These are phyloP conservation scores for Pristionchus entomophagus DNA, from an alignment of 2,888 invertebrate species.

Conservation along the genomic window DNA sequence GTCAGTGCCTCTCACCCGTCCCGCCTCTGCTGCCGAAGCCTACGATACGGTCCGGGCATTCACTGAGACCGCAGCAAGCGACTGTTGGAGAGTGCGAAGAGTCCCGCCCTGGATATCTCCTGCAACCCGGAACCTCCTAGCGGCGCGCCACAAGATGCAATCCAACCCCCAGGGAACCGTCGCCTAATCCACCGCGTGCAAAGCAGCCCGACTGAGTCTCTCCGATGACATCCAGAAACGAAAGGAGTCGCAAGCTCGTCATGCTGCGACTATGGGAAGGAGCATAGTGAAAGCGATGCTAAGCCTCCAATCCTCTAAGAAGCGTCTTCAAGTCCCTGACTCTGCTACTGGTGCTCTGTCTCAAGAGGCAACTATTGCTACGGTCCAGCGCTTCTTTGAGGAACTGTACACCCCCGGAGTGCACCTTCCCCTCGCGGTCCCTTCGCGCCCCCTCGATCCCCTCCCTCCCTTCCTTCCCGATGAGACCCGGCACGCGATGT, in stretches of 20 bases:
- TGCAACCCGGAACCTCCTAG: background rate
- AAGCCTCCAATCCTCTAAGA: background rate
- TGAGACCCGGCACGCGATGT: background rate
- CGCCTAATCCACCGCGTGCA: background rate
- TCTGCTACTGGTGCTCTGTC: constrained; percentile 10
- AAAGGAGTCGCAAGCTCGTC: background rate
- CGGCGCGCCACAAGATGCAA: background rate
- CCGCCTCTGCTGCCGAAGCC: background rate
- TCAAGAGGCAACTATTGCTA: background rate
- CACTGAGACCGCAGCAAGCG: background rate
- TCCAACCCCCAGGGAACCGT: background rate
- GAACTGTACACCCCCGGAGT: background rate
- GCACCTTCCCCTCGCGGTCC: background rate
- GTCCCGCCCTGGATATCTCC: background rate
- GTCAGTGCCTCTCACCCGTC: background rate
- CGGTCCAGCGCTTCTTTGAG: background rate
- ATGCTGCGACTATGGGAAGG: background rate
- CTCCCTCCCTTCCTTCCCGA: constrained; percentile 3
- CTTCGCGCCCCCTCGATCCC: background rate
- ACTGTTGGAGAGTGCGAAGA: background rate
- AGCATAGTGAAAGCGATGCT: background rate
- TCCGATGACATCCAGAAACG: background rate
- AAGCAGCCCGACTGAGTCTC: background rate
- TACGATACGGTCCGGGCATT: constrained; percentile 9
- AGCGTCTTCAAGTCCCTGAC: background rate